phyloP scores from a whole-genome alignment of 2,113 vertebrate species.

The Microcebus ravelobensis region DNA sequence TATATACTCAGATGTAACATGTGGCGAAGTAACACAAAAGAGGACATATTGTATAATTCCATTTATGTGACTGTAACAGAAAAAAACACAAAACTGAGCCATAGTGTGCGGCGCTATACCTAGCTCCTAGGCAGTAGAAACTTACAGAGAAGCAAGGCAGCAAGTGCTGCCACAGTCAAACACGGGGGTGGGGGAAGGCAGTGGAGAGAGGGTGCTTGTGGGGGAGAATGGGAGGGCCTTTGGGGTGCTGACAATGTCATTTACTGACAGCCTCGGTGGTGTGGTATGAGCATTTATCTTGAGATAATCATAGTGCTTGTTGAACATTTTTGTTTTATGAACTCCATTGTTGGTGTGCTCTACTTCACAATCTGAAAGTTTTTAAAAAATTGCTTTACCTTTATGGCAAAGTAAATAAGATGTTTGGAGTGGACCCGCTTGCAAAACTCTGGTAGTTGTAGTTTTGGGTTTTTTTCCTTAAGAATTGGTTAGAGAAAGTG shows the following conservation, averaged over 20 bases:
- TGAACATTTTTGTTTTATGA: background rate
- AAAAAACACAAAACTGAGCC: background rate
- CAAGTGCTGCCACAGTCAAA: background rate
- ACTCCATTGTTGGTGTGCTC: background rate
- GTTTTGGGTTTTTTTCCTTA: background rate
- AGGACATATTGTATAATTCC: background rate
- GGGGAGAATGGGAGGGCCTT: background rate
- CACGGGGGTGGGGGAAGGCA: no score
- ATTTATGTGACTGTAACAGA: background rate
- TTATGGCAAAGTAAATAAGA: background rate
- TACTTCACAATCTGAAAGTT: background rate
- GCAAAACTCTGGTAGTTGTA: background rate
- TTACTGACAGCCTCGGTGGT: background rate
- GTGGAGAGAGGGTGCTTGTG: background rate
- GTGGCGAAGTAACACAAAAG: background rate
- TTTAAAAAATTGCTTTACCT: background rate
- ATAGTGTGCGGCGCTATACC: background rate
- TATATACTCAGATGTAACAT: background rate
- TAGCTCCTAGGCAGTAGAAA: background rate
- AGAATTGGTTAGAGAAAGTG: constrained; percentile 41
- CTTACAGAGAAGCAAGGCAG: background rate
- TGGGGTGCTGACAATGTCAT: background rate
- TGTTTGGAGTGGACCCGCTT: background rate
- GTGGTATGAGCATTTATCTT: background rate
- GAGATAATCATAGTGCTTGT: background rate